Evolutionary conservation across 1,140 invertebrate species (phyloP).

Genomic region (Sycophila sp.): DNA sequence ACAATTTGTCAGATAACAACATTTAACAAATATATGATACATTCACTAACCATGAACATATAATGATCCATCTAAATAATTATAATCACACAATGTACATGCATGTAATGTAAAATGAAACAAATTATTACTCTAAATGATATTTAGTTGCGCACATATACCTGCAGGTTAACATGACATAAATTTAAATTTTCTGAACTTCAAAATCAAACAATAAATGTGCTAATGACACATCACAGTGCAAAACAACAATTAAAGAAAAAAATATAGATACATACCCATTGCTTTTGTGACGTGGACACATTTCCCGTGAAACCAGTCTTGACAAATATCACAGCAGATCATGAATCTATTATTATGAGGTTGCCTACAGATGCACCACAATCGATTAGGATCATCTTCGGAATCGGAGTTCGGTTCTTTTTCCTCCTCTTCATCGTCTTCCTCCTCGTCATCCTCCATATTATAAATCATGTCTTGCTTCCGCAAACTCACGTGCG

Average conservation of each 20-base stretch:
- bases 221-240: no score
- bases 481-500: conserved; percentile 27
- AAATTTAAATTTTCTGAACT: no score
- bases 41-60: no score
- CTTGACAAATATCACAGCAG: conserved; percentile 94
- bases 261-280: conserved; percentile 64
- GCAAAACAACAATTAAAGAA: neutral
- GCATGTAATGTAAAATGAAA: no score
- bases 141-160: no score
- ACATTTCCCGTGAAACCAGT: conserved; percentile 98
- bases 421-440: conserved; percentile 63
- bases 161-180: no score
- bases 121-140: no score
- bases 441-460: conserved; percentile 49
- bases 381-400: conserved; percentile 93
- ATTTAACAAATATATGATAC: no score
- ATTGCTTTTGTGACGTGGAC: conserved; percentile 92
- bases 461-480: conserved; percentile 38
- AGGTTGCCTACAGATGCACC: conserved; percentile 95
- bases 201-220: no score
- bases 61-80: no score
- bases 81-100: no score
- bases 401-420: conserved; percentile 77
- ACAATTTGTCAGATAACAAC: no score
- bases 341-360: conserved; percentile 99